These are phyloP conservation scores for Ochotona princeps DNA, from an alignment of 2,113 vertebrate genomes.

Conservation along the genomic window DNA sequence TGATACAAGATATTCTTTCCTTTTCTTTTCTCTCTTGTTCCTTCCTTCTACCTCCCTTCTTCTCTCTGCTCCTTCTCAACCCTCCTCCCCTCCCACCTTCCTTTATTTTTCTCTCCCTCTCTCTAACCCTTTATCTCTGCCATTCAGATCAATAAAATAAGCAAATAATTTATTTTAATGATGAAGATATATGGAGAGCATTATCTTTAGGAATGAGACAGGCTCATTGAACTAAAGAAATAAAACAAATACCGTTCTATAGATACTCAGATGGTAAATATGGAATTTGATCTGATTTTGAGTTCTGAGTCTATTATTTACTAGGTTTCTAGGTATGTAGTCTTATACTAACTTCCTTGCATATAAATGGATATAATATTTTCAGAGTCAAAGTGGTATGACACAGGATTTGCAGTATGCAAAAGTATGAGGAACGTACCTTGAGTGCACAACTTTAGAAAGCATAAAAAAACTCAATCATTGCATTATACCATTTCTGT, in stretches of 20 bases:
- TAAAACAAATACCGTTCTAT: constrained; percentile 40
- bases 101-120: too few species aligned
- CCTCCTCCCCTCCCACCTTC: too few species aligned
- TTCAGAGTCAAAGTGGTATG: neutral
- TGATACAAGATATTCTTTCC: too few species aligned
- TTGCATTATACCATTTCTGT: too few species aligned
- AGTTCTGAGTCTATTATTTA: neutral
- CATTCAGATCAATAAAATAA: too few species aligned
- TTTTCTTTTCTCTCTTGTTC: too few species aligned
- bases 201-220: constrained; percentile 62
- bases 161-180: too few species aligned
- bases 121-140: too few species aligned
- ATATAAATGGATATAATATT: neutral
- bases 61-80: too few species aligned
- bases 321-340: neutral
- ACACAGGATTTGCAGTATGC: neutral
- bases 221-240: constrained; percentile 65
- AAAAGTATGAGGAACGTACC: neutral
- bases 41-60: too few species aligned
- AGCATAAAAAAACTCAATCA: neutral
- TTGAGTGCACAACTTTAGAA: neutral
- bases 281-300: neutral
- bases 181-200: constrained; percentile 58
- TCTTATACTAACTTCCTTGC: neutral
- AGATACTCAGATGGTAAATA: neutral